These are phyloP conservation scores for Sicus ferrugineus DNA, from an alignment of 2,888 invertebrate species.

Conservation along the genomic window DNA sequence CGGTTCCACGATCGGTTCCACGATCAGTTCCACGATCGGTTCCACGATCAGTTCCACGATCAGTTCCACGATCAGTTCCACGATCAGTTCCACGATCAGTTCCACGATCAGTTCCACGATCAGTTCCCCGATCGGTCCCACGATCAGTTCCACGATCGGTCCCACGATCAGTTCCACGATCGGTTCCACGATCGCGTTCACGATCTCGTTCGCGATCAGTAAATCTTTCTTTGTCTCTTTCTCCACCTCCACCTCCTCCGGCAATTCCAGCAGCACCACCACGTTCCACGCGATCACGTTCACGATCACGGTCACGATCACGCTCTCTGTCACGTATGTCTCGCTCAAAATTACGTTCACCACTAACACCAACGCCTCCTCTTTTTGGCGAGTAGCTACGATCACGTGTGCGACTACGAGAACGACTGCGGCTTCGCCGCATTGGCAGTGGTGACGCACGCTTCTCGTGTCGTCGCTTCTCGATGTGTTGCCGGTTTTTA, in stretches of 20 bases:
- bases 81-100: conserved; percentile 45
- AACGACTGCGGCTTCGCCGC: conserved; percentile 52
- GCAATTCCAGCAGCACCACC: conserved; percentile 31
- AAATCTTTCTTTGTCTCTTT: conserved; percentile 20
- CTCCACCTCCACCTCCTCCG: no score
- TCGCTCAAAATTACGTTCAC: conserved; percentile 44
- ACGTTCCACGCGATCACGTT: conserved; percentile 46
- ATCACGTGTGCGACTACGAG: conserved; percentile 60
- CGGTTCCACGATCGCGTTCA: conserved; percentile 46
- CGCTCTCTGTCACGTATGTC: conserved; percentile 49
- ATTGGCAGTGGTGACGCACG: conserved; percentile 54
- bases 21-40: conserved; percentile 40
- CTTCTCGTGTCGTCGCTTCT: conserved; percentile 62
- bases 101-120: conserved; percentile 33
- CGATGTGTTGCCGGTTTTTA: conserved; percentile 63
- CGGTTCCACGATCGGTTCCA: conserved; percentile 49
- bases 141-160: conserved; percentile 39
- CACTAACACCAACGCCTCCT: conserved; percentile 37
- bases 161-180: conserved; percentile 11
- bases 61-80: conserved; percentile 49
- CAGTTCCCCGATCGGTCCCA: conserved; percentile 41
- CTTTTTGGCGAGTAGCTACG: conserved; percentile 60
- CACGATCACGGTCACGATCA: conserved; percentile 42
- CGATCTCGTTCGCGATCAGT: conserved; percentile 46
- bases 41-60: conserved; percentile 36